phyloP scores from a whole-genome alignment of 2,888 invertebrate genomes.

The Osedax fenrisi region DNA sequence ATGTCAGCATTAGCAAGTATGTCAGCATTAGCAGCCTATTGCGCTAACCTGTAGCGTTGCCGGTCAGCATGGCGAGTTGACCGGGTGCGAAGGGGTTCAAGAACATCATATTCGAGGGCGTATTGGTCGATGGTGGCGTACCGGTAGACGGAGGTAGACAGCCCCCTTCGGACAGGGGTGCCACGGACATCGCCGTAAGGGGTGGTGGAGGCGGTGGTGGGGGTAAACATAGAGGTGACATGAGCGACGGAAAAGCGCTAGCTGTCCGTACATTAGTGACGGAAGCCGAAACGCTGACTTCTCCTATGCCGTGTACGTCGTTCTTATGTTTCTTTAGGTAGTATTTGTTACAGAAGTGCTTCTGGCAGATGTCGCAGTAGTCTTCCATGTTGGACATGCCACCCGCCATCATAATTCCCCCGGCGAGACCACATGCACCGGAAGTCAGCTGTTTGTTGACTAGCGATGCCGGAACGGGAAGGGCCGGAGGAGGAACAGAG shows the following conservation, averaged over 20 bases:
- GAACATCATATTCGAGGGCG: constrained; percentile 47
- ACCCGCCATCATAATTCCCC: not conserved
- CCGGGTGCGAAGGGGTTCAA: constrained; percentile 49
- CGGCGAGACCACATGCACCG: not conserved
- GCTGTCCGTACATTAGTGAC: constrained; percentile 35
- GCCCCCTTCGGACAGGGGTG: not conserved
- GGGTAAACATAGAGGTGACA: constrained; percentile 21
- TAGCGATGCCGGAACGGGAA: constrained; percentile 5
- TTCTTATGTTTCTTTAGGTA: constrained; percentile 51
- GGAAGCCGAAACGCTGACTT: too few species aligned
- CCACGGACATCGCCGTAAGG: constrained; percentile 36
- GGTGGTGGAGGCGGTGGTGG: not conserved
- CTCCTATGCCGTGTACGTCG: constrained; percentile 52
- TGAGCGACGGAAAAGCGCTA: constrained; percentile 15
- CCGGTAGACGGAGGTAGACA: not conserved
- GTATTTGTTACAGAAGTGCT: constrained; percentile 53
- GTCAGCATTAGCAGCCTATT: too few species aligned
- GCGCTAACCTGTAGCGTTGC: too few species aligned
- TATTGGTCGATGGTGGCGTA: constrained; percentile 22
- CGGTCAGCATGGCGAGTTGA: too few species aligned
- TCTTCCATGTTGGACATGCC: constrained; percentile 43
- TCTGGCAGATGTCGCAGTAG: constrained; percentile 51
- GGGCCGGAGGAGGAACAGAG: not conserved
- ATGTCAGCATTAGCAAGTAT: too few species aligned
- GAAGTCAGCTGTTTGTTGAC: not conserved